phyloP scores from a whole-genome alignment of 2,888 invertebrate genomes.

The Acanthosoma haemorrhoidale region DNA sequence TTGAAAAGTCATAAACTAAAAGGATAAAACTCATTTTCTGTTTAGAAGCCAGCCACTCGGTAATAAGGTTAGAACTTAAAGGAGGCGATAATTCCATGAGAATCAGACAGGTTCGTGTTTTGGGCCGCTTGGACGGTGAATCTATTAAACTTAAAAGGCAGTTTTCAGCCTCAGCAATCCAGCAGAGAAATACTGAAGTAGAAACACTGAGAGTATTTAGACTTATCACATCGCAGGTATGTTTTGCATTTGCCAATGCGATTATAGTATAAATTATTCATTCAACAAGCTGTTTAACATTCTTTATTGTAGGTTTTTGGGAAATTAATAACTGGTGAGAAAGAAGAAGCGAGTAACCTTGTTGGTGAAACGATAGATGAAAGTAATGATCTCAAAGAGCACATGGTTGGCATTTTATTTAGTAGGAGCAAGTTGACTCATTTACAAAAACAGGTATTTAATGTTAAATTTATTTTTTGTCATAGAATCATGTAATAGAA shows the following conservation, averaged over 20 bases:
- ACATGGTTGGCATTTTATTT: slow-evolving; percentile 94
- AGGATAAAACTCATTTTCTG: neutral
- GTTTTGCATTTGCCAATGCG: too few species aligned
- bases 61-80: slow-evolving; percentile 76
- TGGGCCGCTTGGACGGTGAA: slow-evolving; percentile 60
- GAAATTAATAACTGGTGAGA: slow-evolving; percentile 71
- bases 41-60: slow-evolving; percentile 51
- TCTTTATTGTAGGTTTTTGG: slow-evolving; percentile 72
- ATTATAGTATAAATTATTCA: neutral
- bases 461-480: neutral
- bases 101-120: slow-evolving; percentile 72
- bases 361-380: slow-evolving; percentile 47
- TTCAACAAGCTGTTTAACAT: neutral
- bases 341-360: slow-evolving; percentile 46
- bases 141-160: slow-evolving; percentile 50
- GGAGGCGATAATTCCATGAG: slow-evolving; percentile 87
- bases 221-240: slow-evolving; percentile 80
- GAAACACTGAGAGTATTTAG: slow-evolving; percentile 90
- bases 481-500: neutral
- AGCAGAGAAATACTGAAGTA: slow-evolving; percentile 81
- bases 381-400: slow-evolving; percentile 76
- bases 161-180: slow-evolving; percentile 57
- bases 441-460: slow-evolving; percentile 76
- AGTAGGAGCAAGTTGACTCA: slow-evolving; percentile 89
- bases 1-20: neutral